phyloP scores from a whole-genome alignment of 2,113 vertebrate genomes.

The Saguinus imperator region DNA sequence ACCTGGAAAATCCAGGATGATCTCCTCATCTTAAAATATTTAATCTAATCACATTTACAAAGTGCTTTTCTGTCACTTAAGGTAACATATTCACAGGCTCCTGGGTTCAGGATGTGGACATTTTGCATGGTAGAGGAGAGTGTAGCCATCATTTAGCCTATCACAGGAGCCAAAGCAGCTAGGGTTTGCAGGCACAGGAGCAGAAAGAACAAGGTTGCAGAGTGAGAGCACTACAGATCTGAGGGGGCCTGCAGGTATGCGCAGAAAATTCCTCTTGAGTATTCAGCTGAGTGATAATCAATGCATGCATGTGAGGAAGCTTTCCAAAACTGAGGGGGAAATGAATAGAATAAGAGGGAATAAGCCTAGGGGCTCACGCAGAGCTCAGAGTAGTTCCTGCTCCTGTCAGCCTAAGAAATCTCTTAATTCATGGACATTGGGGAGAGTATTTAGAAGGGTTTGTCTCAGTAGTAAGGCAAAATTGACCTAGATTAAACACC shows the following conservation, averaged over 20 bases:
- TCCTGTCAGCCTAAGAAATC: background rate
- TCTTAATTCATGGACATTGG: background rate
- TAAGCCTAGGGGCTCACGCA: too few relatives aligned
- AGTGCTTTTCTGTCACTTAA: background rate
- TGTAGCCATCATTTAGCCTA: background rate
- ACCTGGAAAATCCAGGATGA: background rate
- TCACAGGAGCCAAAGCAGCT: background rate
- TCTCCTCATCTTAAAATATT: background rate
- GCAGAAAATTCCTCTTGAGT: background rate
- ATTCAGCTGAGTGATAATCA: background rate
- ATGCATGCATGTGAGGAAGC: rapidly evolving
- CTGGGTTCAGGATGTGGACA: background rate
- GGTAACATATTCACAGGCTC: background rate
- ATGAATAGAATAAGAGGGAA: background rate
- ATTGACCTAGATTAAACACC: background rate
- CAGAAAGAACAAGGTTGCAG: background rate
- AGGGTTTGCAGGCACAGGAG: background rate
- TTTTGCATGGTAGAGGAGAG: background rate
- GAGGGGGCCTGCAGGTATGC: background rate
- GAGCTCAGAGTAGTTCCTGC: too few relatives aligned
- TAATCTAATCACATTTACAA: background rate
- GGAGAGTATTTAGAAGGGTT: background rate
- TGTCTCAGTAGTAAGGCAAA: background rate
- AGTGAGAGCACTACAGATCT: rapidly evolving
- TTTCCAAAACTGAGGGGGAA: background rate